Base-by-base conservation (phyloP, 2,113 vertebrate species). In the Euleptes europaea region DNA sequence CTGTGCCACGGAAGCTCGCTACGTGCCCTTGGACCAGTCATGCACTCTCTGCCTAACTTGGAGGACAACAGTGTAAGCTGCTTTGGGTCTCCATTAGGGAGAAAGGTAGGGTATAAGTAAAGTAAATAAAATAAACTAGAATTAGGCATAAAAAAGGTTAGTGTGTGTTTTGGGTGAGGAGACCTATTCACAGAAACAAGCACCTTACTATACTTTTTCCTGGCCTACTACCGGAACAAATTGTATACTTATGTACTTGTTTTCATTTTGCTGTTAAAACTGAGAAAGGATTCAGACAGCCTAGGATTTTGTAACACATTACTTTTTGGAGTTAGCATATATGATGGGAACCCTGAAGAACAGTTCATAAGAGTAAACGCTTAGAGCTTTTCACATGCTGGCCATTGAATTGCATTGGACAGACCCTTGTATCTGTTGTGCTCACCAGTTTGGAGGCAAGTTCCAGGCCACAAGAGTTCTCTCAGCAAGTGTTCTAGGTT, bases 81-180 rank as follows among this genome's bases (percentile, higher is more conserved):
- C 2, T 60, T 60, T 60, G 57, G 21, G 21, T 60, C 57, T 23
- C 57, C 9, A 60, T 60, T 4, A 23, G 1, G 9, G 9, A 60
- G 57, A 60, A 60, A 23, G 21, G 5, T 60, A 6, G 15, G 15
- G 19, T 54, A 17, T 54, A 17, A 17, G 5, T 17, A 60, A 21
- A 23, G 21, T 23, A 60, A 60, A 60, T 60, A 60, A 15, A 23
- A 60, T 60, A 40, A 83, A 79, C 10, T 63, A 17, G 7, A 35
- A n/a, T 89, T 1, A 74, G 74, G 88, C 44, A 82, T 86, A 89
- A 83, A 72, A 7, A 47, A 89, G 14, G 80, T 86, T 1, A 3
- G 28, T 57, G 19, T n/a, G 26, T 74, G 2, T 77, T 60, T 60
- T 60, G 57, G 21, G 19, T 6, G 31, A 23, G 60, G 57, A 6